Evolutionary conservation across 2,113 vertebrate genomes (phyloP), one percentile per base, ranked within the genome.

Genomic region (Bos indicus): DNA sequence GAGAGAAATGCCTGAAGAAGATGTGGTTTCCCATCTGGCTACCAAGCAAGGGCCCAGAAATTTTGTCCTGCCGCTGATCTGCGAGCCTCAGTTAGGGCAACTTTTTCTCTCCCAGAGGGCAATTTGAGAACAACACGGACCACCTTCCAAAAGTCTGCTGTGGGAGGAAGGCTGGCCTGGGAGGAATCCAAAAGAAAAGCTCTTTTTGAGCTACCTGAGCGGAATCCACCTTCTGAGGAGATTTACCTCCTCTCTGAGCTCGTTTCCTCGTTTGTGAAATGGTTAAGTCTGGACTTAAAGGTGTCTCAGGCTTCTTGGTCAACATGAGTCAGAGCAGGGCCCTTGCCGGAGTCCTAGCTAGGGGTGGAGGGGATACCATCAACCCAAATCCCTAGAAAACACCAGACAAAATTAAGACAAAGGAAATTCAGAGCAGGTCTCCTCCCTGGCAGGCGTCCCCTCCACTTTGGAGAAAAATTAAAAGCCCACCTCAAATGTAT

Each of bases 111-210:
- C 77, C 64, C 51, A 86, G 26, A 74, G 36, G 80, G 16, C 88
- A 74, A 52, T 52, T 56, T 62, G 89, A 19, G 14, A 90, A 84
- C 21, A 54, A 77, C 26, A 36, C 2, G 2, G 17, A 21, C n/a
- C 16, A 46, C 25, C 80, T 84, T 77, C 43, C 33, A 40, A 36
- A 51, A 17, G 23, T 40, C 59, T 46, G 12, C 51, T 2, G 9
- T 60, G 23, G 51, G 60, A 92, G n/a, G 62, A 48, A 40, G 1
- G 4, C 23, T 0, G 0, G 33, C 2, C 0, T 1, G 51, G 26
- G 82, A 43, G 7, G 7, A 46, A 21, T 60, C n/a, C 0, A 8
- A 48, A 62, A 77, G 5, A 14, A 30, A 56, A 77, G 84, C 16
- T 74, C 23, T 10, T 90, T 56, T 48, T 52, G 60, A 59, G 25